Evolutionary conservation across 2,888 invertebrate species (phyloP), one percentile per base, ranked within the genome.

Genomic region (Galerucella pusilla): DNA sequence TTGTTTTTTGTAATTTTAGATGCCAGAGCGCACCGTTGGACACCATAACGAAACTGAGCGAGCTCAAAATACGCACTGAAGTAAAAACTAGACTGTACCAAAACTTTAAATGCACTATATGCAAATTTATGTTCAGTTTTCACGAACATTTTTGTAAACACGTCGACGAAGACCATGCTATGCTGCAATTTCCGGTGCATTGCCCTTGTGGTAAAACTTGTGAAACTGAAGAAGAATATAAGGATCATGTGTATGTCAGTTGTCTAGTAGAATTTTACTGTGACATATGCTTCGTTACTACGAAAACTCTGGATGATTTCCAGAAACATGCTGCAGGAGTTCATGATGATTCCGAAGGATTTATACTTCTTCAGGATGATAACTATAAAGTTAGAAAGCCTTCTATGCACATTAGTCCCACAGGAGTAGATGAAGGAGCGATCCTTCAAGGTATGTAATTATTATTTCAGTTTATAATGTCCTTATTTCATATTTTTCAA

Each of bases 261-360:
- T 88, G 88, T 75, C 81, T 85, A 71, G 81, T 87, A 4, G 82
- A 85, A 42, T 86, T 84, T 71, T 87, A 86, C 73, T 88, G 88
- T 73, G 87, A 88, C 75, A 83, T 87, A 76, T 88, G 88, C 77
- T 86, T 85, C 77, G 79, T 83, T 12, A 82, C 84, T 1, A 83
- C 85, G 10, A 77, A 82, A 16, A 85, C 83, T 28, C 71, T 85
- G 65, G 85, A 86, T 9, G 85, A 84, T 42, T 88, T 88, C 78
- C 81, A 82, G 59, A 82, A 81, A 57, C 88, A 88, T 75, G 85
- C 86, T 14, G 78, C 79, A 65, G 83, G 83, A 14, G 77, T 78
- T 2, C 87, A 87, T 74, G 86, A 87, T 75, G 76, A 80, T 35
- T 84, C 85, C 3, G 86, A 86, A 74, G 86, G 85, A 10, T 86